Evolutionary conservation across 2,888 invertebrate genomes (phyloP), one percentile per base, ranked within the genome.

Genomic region (Drosophila stalkeri): DNA sequence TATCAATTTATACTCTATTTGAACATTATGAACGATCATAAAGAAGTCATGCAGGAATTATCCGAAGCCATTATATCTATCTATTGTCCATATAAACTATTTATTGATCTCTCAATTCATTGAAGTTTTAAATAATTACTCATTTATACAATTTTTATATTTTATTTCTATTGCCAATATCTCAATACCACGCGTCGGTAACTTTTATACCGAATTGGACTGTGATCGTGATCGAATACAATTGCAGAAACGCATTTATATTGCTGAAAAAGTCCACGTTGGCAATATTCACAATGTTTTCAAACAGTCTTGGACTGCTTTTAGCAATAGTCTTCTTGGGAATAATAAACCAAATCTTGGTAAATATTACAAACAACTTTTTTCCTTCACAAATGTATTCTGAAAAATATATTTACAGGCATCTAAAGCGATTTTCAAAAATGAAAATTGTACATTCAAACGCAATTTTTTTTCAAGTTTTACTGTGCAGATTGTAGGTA

Each of bases 391-490:
- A 2, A 2, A 16, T 2, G 2, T 18, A 9, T 46, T 67, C 8
- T 33, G 0, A 11, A 20, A 7, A 20, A 9, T 8, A 4, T 33
- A 23, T 57, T 12, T 4, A 18, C 46, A 84, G 84, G 63, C 68
- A 23, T 54, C 62, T 16, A 78, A 73, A 68, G 49, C 81, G 63
- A 33, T 64, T 9, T 84, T 84, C 20, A 77, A 63, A 39, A 75
- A 37, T 20, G 77, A 66, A 0, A 64, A 56, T 12, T 84, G 83
- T 56, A 69, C 11, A 1, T 80, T 54, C 60, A 66, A 64, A n/a
- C 61, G 20, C 0, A 65, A 71, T 2, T 23, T 61, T 2, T 84
- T 89, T 51, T 78, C 88, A 8, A 87, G 84, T 14, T 84, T 87
- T 35, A 46, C 72, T 6, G 8, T 87, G 1, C 16, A 64, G 27